Percentiles rank a stretch among this genome's conserved stretches.
phyloP scores from a whole-genome alignment of 2,888 invertebrate genomes.

The Pteria penguin region DNA sequence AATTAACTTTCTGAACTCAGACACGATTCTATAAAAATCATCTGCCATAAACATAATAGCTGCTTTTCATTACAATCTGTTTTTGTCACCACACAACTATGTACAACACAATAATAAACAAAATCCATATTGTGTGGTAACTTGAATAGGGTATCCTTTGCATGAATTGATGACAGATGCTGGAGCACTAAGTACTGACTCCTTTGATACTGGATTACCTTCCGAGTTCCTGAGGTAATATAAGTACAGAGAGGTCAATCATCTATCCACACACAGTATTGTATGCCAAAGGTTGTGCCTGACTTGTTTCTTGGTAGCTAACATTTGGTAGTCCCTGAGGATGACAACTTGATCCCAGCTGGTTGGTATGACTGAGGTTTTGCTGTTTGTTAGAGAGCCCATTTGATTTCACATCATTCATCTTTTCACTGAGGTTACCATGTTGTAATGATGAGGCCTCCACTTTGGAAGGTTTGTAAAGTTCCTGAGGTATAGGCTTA shows the following conservation, averaged over 20 bases:
- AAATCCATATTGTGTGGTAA: too few species aligned
- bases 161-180: too few species aligned
- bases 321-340: neutral
- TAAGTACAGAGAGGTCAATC: neutral
- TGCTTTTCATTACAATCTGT: neutral
- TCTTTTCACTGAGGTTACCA: neutral
- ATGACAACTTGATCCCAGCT: neutral
- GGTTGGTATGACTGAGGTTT: neutral
- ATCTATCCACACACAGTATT: too few species aligned
- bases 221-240: neutral
- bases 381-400: neutral
- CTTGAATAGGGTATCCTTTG: too few species aligned
- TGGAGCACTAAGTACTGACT: neutral
- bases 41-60: neutral
- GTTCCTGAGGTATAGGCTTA: neutral
- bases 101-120: neutral
- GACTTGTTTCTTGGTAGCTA: neutral
- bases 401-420: neutral
- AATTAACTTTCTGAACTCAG: neutral
- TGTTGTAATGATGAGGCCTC: conserved; percentile 1
- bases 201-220: neutral
- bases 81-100: neutral
- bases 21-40: conserved; percentile 12
- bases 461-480: neutral
- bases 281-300: too few species aligned